Evolutionary conservation across 2,888 invertebrate species (phyloP).

Genomic region (Ligdia adustata): DNA sequence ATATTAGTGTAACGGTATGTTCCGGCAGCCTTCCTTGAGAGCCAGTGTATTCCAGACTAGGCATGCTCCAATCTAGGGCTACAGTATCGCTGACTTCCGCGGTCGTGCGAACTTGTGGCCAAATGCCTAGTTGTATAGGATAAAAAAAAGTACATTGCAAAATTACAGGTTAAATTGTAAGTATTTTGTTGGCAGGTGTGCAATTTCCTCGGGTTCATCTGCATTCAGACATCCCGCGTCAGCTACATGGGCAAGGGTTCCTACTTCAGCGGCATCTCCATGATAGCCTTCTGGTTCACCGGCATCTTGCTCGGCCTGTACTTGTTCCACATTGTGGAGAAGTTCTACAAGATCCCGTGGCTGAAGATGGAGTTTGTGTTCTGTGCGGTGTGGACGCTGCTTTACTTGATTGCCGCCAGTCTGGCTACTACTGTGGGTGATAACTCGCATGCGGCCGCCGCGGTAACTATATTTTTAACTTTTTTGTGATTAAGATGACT

Average conservation of each 20-base stretch:
- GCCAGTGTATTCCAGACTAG: too few species aligned
- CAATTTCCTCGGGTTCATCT: constrained; percentile 91
- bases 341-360: constrained; percentile 94
- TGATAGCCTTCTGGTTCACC: constrained; percentile 94
- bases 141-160: too few species aligned
- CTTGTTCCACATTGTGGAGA: constrained; percentile 93
- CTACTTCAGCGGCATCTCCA: constrained; percentile 91
- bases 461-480: constrained; percentile 83
- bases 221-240: constrained; percentile 86
- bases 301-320: constrained; percentile 91
- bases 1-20: too few species aligned
- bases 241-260: constrained; percentile 84
- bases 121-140: too few species aligned
- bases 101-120: too few species aligned
- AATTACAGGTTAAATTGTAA: too few species aligned
- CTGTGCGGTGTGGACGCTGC: constrained; percentile 88
- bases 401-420: constrained; percentile 90
- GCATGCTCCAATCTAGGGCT: too few species aligned
- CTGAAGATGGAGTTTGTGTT: constrained; percentile 91
- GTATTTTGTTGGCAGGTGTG: constrained; percentile 72
- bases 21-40: too few species aligned
- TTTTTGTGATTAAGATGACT: constrained; percentile 28
- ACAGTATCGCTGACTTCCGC: too few species aligned
- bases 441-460: constrained; percentile 87
- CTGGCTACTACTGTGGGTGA: constrained; percentile 85